Conservation (phyloP, 2,888 invertebrate species). For the Pollenia amentaria region DNA sequence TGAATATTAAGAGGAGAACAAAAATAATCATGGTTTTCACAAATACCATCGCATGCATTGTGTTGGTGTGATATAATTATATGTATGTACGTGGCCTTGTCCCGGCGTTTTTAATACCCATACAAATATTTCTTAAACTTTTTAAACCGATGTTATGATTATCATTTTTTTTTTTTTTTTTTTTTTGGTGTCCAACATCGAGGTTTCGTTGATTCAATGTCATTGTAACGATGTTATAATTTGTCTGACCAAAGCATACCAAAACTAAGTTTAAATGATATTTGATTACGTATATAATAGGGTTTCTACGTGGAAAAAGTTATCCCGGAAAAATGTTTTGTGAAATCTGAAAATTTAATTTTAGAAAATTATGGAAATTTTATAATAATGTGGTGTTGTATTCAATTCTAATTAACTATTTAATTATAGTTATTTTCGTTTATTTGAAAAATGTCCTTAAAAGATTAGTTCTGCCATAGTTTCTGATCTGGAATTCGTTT, state of each 20-base stretch:
- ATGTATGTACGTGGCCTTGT: not conserved
- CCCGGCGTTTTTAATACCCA: not conserved
- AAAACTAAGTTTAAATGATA: no score
- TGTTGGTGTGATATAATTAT: not conserved
- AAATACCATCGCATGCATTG: slow-evolving; percentile 3
- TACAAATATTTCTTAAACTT: not conserved
- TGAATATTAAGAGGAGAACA: slow-evolving; percentile 22
- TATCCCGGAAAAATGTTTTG: no score
- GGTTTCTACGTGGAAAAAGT: no score
- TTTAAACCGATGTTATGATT: not conserved
- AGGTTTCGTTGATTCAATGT: not conserved
- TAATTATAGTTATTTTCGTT: no score
- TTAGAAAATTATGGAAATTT: no score
- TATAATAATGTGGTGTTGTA: no score
- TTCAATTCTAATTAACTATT: no score
- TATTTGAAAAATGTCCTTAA: no score
- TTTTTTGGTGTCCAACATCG: not conserved
- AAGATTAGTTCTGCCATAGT: no score
- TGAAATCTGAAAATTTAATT: no score
- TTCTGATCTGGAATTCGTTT: no score
- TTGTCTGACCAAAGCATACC: not conserved
- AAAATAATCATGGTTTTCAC: slow-evolving; percentile 20
- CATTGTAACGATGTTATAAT: not conserved
- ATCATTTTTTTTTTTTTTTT: not conserved
- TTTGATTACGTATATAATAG: no score